Evolutionary conservation across 2,797 vertebrate genomes (phyloP).

Genomic region (Podarcis siculus): DNA sequence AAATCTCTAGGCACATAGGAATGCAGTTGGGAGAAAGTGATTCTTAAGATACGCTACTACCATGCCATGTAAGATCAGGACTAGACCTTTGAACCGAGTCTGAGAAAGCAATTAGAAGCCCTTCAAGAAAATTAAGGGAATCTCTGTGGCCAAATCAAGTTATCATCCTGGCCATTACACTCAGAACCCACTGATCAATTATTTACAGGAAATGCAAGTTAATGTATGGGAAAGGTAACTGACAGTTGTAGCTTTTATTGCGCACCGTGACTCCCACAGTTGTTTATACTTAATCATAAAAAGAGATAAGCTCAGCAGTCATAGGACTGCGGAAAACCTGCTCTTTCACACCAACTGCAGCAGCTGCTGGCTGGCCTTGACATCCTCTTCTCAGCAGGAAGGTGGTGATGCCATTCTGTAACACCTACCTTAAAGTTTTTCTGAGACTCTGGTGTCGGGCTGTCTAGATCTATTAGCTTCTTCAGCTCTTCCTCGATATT

Average conservation of each 20-base stretch:
- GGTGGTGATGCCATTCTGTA: neutral
- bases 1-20: neutral
- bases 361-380: neutral
- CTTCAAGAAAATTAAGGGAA: neutral
- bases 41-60: neutral
- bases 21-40: neutral
- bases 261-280: neutral
- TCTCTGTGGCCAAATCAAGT: neutral
- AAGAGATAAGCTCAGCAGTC: neutral
- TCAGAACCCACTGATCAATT: neutral
- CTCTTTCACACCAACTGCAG: neutral
- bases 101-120: neutral
- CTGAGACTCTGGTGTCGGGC: conserved; percentile 86
- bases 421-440: conserved; percentile 88
- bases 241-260: neutral
- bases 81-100: neutral
- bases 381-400: conserved; percentile 4
- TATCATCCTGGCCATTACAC: neutral
- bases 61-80: neutral
- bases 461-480: conserved; percentile 94
- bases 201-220: too few species aligned
- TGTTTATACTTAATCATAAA: neutral
- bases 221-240: neutral
- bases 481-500: conserved; percentile 94
- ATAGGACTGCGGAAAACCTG: neutral